Evolutionary conservation across 2,888 invertebrate genomes (phyloP).

Genomic region (Cantharis rufa): DNA sequence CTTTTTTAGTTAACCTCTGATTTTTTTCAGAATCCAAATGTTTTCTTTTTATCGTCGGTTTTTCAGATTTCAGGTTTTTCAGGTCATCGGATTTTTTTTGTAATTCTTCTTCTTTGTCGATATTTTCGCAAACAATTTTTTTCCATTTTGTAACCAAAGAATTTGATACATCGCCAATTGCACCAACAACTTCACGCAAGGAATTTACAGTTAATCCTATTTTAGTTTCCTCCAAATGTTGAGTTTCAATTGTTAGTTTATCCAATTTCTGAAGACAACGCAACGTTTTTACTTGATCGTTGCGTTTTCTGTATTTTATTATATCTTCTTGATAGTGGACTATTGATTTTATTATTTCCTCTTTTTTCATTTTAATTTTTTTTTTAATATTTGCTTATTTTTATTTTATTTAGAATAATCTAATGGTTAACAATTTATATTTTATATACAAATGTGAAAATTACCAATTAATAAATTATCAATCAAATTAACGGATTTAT

Average conservation of each 20-base stretch:
- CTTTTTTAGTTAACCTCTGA: background rate
- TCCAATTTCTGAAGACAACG: constrained; percentile 77
- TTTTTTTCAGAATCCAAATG: background rate
- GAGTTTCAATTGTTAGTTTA: constrained; percentile 75
- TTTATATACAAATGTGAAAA: too few relatives aligned
- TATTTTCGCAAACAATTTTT: constrained; percentile 79
- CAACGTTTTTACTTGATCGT: constrained; percentile 63
- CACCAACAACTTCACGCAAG: constrained; percentile 78
- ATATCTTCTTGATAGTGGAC: constrained; percentile 76
- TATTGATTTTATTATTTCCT: constrained; percentile 53
- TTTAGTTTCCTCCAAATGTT: constrained; percentile 85
- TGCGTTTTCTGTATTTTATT: constrained; percentile 69
- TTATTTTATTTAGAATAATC: too few relatives aligned
- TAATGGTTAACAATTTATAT: too few relatives aligned
- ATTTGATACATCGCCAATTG: constrained; percentile 79
- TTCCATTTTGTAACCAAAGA: constrained; percentile 88
- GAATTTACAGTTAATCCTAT: constrained; percentile 89
- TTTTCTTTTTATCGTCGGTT: background rate
- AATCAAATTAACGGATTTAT: too few relatives aligned
- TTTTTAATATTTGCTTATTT: background rate
- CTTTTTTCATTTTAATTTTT: constrained; percentile 37
- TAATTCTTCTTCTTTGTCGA: constrained; percentile 25
- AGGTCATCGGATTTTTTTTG: background rate
- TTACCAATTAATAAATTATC: too few relatives aligned
- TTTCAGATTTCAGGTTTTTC: too few relatives aligned